Evolutionary conservation across 2,888 invertebrate species (phyloP), one percentile per base, ranked within the genome.

Genomic region (Drosophila fungiperda): DNA sequence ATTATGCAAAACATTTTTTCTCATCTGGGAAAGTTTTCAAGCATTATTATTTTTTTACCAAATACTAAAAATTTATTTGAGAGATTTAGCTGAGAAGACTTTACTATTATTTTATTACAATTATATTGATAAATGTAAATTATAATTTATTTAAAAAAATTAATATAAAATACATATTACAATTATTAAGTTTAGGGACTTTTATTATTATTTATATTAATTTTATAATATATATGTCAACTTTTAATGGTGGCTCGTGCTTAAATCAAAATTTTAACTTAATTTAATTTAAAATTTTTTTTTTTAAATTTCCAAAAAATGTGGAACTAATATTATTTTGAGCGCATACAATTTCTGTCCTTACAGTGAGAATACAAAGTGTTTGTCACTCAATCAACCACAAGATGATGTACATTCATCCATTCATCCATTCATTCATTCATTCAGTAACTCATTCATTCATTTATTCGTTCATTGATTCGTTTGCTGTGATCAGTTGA

Each of bases 381-480:
- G 26, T 23, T 45, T 4, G 15, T 15, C 23, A 8, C 23, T 23
- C 23, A 45, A 2, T 15, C 45, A 15, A 23, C 45, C 7, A 2
- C 15, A 23, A 45, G 45, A 15, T 15, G 45, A 23, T 20, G 6
- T 20, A 12, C 33, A 32, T 8, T 32, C 8, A 33, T 9, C 9
- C 9, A 35, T 35, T 0, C 42, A 45, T 29, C 6, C 29, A 29
- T 29, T 29, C 9, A n/a, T 1, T 4, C 35, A 26, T 26, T 26
- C 26, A 26, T 26, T 26, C 26, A 26, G 3, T 0, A 3, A 12
- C 12, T 20, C 20, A 42, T 12, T 45, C 6, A 20, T 20, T 20
- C 7, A 7, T 36, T 42, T 1, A 40, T 40, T 40, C n/a, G 2
- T n/a, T 20, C 12, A 59, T 26, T 69, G 55, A 73, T 62, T 73